A percentile compares a stretch with the other conserved stretches of the same genome.
Evolutionary conservation across 1,140 invertebrate genomes (phyloP).

Genomic region (Cotesia chilonis): DNA sequence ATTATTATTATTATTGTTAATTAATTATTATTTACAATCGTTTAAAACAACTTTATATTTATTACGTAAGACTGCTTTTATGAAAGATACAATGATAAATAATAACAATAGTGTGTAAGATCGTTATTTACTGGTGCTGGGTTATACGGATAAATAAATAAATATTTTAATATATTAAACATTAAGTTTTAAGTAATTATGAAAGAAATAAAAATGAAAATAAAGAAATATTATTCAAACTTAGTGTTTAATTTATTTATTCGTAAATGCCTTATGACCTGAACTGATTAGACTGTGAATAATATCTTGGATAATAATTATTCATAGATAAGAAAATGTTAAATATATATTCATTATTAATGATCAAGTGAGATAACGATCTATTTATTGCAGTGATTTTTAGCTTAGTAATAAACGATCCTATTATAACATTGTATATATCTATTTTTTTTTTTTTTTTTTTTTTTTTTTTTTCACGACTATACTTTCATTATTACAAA

Average conservation of each 20-base stretch:
- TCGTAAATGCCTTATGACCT: slow-evolving; percentile 45
- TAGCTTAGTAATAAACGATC: slow-evolving; percentile 35
- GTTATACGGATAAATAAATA: not conserved
- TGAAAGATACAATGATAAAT: slow-evolving; percentile 40
- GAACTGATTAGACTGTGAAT: slow-evolving; percentile 51
- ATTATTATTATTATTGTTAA: too few relatives aligned
- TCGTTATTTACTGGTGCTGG: slow-evolving; percentile 36
- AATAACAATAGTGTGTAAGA: slow-evolving; percentile 38
- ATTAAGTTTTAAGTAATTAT: slow-evolving; percentile 2
- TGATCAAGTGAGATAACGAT: slow-evolving; percentile 47
- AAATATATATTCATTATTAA: slow-evolving; percentile 51
- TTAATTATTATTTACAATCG: too few relatives aligned
- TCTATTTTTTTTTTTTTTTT: too few relatives aligned
- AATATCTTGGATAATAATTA: slow-evolving; percentile 27
- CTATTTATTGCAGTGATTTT: slow-evolving; percentile 58
- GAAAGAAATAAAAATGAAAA: not conserved
- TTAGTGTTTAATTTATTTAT: not conserved
- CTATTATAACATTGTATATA: too few relatives aligned
- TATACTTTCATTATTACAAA: too few relatives aligned
- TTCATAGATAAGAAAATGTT: slow-evolving; percentile 42
- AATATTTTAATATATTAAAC: not conserved
- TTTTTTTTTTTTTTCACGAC: too few relatives aligned
- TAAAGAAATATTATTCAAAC: not conserved
- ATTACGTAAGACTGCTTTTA: slow-evolving; percentile 56
- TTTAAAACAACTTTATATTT: slow-evolving; percentile 26